Evolutionary conservation across 2,888 invertebrate species (phyloP).

Genomic region (Tineola bisselliella): DNA sequence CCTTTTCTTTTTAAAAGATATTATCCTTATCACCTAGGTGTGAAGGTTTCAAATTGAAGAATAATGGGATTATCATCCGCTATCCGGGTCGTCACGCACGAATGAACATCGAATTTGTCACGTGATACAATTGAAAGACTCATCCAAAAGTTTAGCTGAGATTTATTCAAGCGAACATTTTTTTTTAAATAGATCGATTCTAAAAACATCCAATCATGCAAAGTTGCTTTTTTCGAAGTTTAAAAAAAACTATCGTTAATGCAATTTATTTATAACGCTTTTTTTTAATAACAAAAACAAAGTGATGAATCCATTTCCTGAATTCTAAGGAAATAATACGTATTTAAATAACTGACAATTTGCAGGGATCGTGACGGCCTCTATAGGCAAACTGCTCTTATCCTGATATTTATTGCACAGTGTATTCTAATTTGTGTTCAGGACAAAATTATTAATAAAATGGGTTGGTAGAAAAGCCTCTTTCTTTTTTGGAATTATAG

Average conservation of each 20-base stretch:
- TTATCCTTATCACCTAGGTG: neutral
- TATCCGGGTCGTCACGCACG: conserved; percentile 6
- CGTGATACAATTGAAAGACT: conserved; percentile 1
- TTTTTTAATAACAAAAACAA: neutral
- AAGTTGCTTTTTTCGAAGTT: neutral
- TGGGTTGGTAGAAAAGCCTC: too few species aligned
- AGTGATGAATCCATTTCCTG: neutral
- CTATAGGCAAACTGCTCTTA: too few species aligned
- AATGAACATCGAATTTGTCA: neutral
- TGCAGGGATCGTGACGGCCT: too few species aligned
- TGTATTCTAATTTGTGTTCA: too few species aligned
- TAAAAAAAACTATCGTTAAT: too few species aligned
- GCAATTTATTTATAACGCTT: too few species aligned
- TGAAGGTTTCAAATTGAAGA: neutral
- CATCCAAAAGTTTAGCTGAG: neutral
- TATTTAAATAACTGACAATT: neutral
- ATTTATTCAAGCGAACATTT: neutral
- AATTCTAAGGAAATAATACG: neutral
- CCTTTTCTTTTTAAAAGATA: neutral
- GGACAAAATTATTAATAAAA: too few species aligned
- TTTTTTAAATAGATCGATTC: neutral
- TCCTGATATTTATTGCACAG: too few species aligned
- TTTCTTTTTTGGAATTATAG: too few species aligned
- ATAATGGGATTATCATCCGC: neutral
- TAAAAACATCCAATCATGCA: neutral